These are phyloP conservation scores for Tricholauxania praeusta DNA, from an alignment of 2,888 invertebrate genomes.

Conservation along the genomic window DNA sequence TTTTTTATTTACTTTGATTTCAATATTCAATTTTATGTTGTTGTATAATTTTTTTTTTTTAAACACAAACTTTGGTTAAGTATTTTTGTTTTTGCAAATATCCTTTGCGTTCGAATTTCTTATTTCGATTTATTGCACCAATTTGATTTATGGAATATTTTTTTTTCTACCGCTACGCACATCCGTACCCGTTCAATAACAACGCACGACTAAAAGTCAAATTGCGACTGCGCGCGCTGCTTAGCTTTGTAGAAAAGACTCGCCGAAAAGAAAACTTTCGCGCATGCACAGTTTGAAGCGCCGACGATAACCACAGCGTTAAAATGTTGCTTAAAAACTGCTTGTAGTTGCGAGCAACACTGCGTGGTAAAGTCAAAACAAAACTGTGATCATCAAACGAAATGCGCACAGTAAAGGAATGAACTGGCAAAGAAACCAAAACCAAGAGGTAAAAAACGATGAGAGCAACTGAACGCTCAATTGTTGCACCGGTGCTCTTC, in stretches of 20 bases:
- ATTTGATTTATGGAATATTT: neutral
- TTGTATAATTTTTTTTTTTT: neutral
- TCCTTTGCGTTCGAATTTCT: constrained; percentile 14
- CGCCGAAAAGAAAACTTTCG: neutral
- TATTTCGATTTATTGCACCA: neutral
- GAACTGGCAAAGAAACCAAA: constrained; percentile 4
- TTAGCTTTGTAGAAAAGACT: constrained; percentile 4
- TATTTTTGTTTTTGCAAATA: neutral
- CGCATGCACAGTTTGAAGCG: neutral
- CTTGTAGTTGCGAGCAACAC: neutral
- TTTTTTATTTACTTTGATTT: constrained; percentile 19
- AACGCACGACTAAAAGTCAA: constrained; percentile 39
- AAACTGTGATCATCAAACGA: neutral
- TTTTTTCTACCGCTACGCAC: constrained; percentile 25
- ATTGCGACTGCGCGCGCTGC: neutral
- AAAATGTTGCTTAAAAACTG: constrained; percentile 34
- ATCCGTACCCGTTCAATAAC: constrained; percentile 39
- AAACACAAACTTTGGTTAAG: neutral
- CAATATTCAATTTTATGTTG: constrained; percentile 19
- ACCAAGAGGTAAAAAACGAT: neutral
- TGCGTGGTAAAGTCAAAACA: neutral
- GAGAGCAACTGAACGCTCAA: too few species aligned
- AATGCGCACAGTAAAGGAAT: neutral
- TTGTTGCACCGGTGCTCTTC: too few species aligned
- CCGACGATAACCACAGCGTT: constrained; percentile 32